Evolutionary conservation across 2,797 vertebrate genomes (phyloP), one percentile per base, ranked within the genome.

Genomic region (Babyrousa celebensis): DNA sequence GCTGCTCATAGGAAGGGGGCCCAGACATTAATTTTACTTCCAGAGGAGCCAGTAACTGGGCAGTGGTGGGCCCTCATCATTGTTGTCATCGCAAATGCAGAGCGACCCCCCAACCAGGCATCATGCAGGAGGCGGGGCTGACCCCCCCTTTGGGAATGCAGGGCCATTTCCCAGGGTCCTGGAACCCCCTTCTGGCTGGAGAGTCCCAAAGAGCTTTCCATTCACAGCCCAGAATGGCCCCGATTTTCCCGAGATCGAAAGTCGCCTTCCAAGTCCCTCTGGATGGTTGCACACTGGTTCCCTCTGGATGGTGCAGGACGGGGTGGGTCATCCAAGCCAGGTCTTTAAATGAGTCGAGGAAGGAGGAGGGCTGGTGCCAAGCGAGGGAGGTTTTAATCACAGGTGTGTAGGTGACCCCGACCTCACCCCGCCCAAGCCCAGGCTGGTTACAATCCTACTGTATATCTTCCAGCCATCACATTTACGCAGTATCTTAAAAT

Each of bases 401-500:
- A 99, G 99, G 98, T 98, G 97, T 97, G 97, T 97, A 94, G 97
- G 97, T 99, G 99, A 99, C 99, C 99, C 98, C 97, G 90, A 85
- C 98, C 98, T 99, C 98, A 99, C 98, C 99, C 99, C 97, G 94
- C 98, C 98, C 98, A 97, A 96, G 97, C 91, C 97, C 90, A 91
- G 97, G 98, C 98, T 98, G 98, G 98, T 98, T 98, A 98, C 97
- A 98, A 98, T 94, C 95, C 92, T 96, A 95, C 98, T 98, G 98
- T 99, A 98, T 98, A 98, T 99, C 99, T 99, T 97, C 98, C 96
- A 98, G 98, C 98, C 98, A 98, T 99, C 99, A 98, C 98, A 97
- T 99, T 99, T 99, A 98, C 98, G 98, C 99, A 99, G 99, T 99
- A 99, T 99, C 99, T 99, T 99, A 99, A 99, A 99, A 99, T 99